A percentile compares a stretch with the other conserved stretches of the same genome.
Evolutionary conservation across 64 coral and sea anemone species (phyloP).

Genomic region (Pachyseris speciosa): DNA sequence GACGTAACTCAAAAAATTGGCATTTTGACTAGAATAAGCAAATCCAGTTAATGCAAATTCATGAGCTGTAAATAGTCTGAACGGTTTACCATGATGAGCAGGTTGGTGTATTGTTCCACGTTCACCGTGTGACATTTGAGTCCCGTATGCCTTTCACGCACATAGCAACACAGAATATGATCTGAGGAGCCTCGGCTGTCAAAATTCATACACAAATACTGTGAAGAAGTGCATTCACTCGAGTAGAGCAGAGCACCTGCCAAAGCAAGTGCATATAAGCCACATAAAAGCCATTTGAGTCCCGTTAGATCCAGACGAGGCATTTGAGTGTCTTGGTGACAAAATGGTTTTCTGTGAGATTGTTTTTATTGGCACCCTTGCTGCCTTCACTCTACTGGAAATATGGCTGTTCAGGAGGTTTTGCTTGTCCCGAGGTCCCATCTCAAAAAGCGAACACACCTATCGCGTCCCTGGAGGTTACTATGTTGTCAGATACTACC

Average conservation of each 20-base stretch:
- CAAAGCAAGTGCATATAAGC: too few relatives aligned
- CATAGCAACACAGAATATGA: neutral
- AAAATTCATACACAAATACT: neutral
- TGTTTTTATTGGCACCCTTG: conserved; percentile 16
- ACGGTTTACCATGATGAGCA: neutral
- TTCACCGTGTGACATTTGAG: neutral
- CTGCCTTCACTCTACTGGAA: neutral
- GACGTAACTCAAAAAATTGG: too few relatives aligned
- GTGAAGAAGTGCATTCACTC: too few relatives aligned
- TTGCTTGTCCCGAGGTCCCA: neutral
- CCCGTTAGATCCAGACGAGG: too few relatives aligned
- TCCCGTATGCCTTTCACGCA: neutral
- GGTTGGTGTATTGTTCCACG: neutral
- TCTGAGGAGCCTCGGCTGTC: neutral
- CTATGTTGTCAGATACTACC: conserved; percentile 22
- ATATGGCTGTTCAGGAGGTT: conserved; percentile 19
- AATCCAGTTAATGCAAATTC: too few relatives aligned
- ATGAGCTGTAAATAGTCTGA: too few relatives aligned
- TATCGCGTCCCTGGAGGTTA: conserved; percentile 16
- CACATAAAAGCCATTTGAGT: too few relatives aligned
- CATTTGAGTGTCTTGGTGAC: too few relatives aligned
- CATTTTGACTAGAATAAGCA: too few relatives aligned
- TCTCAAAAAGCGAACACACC: neutral
- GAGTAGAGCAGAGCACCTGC: too few relatives aligned
- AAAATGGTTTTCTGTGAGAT: conserved; percentile 41